Conservation (phyloP, 92 coral and sea anemone species). For the Epizoanthus fatuus region DNA sequence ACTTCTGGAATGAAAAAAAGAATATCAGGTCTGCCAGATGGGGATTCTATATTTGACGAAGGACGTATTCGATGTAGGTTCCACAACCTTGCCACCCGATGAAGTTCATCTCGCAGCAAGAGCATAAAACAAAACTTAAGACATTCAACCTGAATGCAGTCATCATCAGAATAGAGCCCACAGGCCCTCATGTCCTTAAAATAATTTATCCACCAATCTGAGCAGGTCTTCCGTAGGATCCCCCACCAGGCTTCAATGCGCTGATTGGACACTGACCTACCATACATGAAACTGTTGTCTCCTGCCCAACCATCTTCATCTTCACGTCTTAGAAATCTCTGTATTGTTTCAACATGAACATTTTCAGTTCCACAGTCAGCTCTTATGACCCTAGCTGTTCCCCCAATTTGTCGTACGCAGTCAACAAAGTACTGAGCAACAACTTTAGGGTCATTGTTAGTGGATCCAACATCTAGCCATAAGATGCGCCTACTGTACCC, state of each 20-base stretch:
- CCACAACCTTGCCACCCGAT: background rate
- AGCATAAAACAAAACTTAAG: constrained; percentile 59
- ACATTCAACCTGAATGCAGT: constrained; percentile 55
- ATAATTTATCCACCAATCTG: constrained; percentile 73
- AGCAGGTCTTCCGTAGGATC: constrained; percentile 43
- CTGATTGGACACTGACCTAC: constrained; percentile 58
- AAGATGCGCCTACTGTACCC: constrained; percentile 56
- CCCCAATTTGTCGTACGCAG: background rate
- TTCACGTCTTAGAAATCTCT: constrained; percentile 38
- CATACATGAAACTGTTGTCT: constrained; percentile 64
- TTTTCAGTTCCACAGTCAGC: constrained; percentile 64
- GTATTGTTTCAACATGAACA: constrained; percentile 47
- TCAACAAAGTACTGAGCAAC: too few species aligned
- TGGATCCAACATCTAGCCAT: constrained; percentile 42
- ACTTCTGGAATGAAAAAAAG: constrained; percentile 14
- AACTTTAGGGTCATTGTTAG: too few species aligned
- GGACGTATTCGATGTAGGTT: constrained; percentile 30
- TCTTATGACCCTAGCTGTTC: constrained; percentile 45
- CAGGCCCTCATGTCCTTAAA: constrained; percentile 66
- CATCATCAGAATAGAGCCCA: constrained; percentile 55
- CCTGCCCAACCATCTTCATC: constrained; percentile 52
- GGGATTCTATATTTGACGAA: constrained; percentile 24
- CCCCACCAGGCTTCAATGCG: constrained; percentile 72
- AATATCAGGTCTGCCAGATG: constrained; percentile 32
- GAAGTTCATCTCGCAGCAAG: background rate